Conservation (phyloP, 2,888 invertebrate genomes). For the Hydroisotoma schaefferi region DNA sequence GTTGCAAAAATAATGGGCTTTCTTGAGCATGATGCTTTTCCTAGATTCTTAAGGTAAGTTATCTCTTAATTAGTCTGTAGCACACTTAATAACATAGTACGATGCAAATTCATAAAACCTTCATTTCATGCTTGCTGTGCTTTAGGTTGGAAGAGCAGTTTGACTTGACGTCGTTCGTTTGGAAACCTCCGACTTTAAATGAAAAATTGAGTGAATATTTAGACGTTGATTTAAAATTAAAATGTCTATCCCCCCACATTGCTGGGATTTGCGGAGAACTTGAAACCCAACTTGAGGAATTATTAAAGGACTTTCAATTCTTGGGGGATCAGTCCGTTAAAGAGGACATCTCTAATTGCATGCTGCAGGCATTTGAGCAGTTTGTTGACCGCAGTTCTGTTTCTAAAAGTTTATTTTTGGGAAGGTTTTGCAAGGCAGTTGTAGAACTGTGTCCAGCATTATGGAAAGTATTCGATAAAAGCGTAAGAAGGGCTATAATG, state of each 20-base stretch:
- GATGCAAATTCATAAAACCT: background rate
- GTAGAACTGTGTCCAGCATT: constrained; percentile 40
- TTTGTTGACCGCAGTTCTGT: constrained; percentile 19
- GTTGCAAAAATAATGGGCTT: constrained; percentile 24
- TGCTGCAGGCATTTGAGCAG: constrained; percentile 24
- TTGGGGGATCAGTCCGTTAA: constrained; percentile 39
- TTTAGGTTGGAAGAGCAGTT: constrained; percentile 42
- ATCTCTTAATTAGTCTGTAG: constrained; percentile 1
- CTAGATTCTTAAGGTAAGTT: constrained; percentile 39
- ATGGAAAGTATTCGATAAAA: constrained; percentile 44
- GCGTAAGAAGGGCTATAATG: constrained; percentile 19
- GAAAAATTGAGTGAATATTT: constrained; percentile 7
- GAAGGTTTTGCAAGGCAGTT: constrained; percentile 35
- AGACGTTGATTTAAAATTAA: constrained; percentile 44
- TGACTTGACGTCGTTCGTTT: constrained; percentile 40
- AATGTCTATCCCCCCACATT: constrained; percentile 41
- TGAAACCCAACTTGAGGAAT: constrained; percentile 29
- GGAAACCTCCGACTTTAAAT: constrained; percentile 32
- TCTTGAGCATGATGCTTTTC: constrained; percentile 32
- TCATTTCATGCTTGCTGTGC: background rate
- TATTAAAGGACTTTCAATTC: constrained; percentile 33
- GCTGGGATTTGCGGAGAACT: constrained; percentile 38
- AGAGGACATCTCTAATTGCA: constrained; percentile 33
- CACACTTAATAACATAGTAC: background rate
- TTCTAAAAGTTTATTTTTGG: constrained; percentile 33